phyloP scores from a whole-genome alignment of 2,797 vertebrate genomes.

The Squalus acanthias region DNA sequence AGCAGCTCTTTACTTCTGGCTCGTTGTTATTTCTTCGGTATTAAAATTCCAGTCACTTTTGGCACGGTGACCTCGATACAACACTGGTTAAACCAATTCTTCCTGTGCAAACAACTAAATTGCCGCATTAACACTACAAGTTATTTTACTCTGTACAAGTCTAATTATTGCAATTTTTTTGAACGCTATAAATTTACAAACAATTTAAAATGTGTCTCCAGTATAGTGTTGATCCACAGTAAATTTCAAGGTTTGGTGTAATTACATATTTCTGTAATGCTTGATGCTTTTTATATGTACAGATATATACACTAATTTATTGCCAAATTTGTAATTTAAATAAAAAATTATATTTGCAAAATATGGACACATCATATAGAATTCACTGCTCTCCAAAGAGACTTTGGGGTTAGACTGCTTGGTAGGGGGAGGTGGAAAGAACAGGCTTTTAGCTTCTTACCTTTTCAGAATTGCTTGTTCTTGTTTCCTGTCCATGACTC shows the following conservation, averaged over 20 bases:
- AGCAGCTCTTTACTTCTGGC: not conserved
- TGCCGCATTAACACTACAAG: not conserved
- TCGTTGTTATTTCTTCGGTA: not conserved
- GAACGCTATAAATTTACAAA: not conserved
- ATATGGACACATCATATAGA: not conserved
- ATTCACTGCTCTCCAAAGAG: not conserved
- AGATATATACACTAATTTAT: not conserved
- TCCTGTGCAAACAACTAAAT: not conserved
- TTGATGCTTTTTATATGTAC: not conserved
- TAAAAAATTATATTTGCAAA: not conserved
- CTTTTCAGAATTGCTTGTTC: not conserved
- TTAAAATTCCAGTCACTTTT: constrained; percentile 10
- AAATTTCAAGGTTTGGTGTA: not conserved
- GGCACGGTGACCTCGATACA: not conserved
- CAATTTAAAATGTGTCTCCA: not conserved
- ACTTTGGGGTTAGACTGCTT: not conserved
- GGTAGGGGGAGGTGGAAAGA: not conserved
- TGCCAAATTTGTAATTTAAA: not conserved
- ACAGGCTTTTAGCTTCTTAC: not conserved
- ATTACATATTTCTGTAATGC: not conserved
- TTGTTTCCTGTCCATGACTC: not conserved
- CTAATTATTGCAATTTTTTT: not conserved
- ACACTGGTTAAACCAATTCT: constrained; percentile 15
- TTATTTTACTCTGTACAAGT: not conserved
- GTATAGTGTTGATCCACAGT: not conserved